Conservation (phyloP, 1,140 invertebrate species). For the Musca vetustissima region DNA sequence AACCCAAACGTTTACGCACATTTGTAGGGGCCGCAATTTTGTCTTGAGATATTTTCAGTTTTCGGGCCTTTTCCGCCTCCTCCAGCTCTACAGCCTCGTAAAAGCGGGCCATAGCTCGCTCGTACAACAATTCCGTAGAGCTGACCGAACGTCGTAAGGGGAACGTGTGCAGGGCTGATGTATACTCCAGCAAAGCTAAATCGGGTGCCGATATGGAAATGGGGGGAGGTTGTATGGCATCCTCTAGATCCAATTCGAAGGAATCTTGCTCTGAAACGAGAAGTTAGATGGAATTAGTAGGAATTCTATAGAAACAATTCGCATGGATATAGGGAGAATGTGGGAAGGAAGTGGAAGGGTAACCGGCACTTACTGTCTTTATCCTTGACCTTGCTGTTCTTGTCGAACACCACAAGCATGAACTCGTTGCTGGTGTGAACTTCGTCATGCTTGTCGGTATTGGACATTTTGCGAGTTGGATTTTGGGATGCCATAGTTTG, state of each 20-base stretch:
- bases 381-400: conserved; percentile 55
- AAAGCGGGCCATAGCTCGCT: conserved; percentile 75
- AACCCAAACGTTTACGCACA: conserved; percentile 48
- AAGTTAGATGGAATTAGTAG: neutral
- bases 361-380: conserved; percentile 55
- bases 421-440: conserved; percentile 67
- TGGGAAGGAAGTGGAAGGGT: neutral
- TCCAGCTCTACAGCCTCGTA: conserved; percentile 73
- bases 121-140: conserved; percentile 78
- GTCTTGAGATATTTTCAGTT: conserved; percentile 34
- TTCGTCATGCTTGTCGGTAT: conserved; percentile 48
- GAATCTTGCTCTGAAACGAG: conserved; percentile 59
- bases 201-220: conserved; percentile 79
- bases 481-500: neutral
- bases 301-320: conserved; percentile 15
- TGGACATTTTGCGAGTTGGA: conserved; percentile 24
- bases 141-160: conserved; percentile 69
- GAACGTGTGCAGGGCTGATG: conserved; percentile 53
- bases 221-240: conserved; percentile 69
- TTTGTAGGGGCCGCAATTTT: conserved; percentile 30
- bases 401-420: conserved; percentile 76
- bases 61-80: conserved; percentile 62
- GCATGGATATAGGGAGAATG: neutral
- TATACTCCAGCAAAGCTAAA: conserved; percentile 59
- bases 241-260: conserved; percentile 63